Evolutionary conservation across 2,113 vertebrate species (phyloP), one percentile per base, ranked within the genome.

Genomic region (Peucedramus taeniatus): DNA sequence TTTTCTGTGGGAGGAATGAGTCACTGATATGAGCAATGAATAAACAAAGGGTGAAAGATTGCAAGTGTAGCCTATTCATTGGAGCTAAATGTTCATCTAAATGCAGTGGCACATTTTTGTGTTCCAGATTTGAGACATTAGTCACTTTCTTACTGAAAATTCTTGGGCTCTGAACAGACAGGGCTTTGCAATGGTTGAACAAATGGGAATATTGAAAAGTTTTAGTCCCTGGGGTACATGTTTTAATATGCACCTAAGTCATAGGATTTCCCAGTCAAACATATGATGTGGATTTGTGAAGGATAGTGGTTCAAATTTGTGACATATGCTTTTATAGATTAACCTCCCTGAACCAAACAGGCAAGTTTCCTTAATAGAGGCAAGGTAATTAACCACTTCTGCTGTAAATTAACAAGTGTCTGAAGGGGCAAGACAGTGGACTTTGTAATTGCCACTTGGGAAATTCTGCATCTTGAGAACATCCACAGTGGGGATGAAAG

Each of bases 21-120:
- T 96, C 83, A 74, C 54, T 54, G 83, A 72, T 91, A 70, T 0
- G 0, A 83, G 53, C 74, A 82, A 44, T 87, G 85, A 94, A 79
- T 87, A 93, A 94, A 90, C 76, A 89, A 94, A 74, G 76, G n/a
- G 31, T 89, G 69, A 91, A 87, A 71, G 70, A 50, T 60, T 7
- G 1, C 39, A 47, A 93, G 57, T 28, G 31, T 71, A 69, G 49
- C 71, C 33, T 76, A 27, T 77, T 95, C 30, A 7, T 8, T 82
- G 56, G 47, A 70, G 60, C 54, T 83, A 60, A 69, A 56, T 51
- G 8, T 86, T 93, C n/a, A 22, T 64, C 61, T 82, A 24, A 70
- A 63, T 51, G 57, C 60, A 81, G 60, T 21, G 26, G 56, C 21
- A 24, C 9, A 6, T 54, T 89, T 53, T 74, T 59, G 28, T 74